Base-by-base conservation (phyloP, 2,797 vertebrate species). In the Chromis chromis region DNA sequence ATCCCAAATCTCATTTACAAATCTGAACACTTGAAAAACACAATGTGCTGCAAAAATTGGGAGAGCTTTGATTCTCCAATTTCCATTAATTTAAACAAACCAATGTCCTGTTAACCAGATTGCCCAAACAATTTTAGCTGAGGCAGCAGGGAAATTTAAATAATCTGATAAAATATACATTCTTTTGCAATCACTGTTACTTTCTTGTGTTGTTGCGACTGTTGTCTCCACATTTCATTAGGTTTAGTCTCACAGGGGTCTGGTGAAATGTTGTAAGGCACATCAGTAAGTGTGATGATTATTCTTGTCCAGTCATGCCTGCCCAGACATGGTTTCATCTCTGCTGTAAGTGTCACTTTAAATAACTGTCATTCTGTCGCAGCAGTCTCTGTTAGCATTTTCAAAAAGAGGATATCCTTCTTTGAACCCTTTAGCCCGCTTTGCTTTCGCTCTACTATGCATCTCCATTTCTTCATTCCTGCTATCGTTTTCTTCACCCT, bases 341-440 rank as follows among this genome's bases (percentile, higher is more conserved):
- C 78, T 85, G 81, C 79, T 87, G 74, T 76, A 81, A 63, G 70
- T 81, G 89, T 86, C 90, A 76, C 28, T 80, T 80, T 86, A 54
- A 85, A 84, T 91, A 75, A 87, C 28, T 72, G 79, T 89, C 87
- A 83, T 9, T 73, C 66, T 62, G 64, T 77, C 27, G 2, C 74
- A 65, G 72, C 46, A 63, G 68, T 72, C 70, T 49, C 59, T 70
- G 73, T 66, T 22, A 59, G 39, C 53, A 49, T 54, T 59, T 22
- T 53, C 2, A 1, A 65, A 74, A 65, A 53, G 19, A 52, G 27
- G 50, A 65, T 61, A 60, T 75, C 65, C 21, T 73, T 49, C 22
- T 53, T 40, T 60, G 50, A 63, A 61, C 50, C 61, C 67, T 28
- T 39, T 55, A 21, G 22, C 39, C 39, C 21, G n/a, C 46, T 24